Base-by-base conservation (phyloP, 2,113 vertebrate species). In the Callaeas wilsoni region DNA sequence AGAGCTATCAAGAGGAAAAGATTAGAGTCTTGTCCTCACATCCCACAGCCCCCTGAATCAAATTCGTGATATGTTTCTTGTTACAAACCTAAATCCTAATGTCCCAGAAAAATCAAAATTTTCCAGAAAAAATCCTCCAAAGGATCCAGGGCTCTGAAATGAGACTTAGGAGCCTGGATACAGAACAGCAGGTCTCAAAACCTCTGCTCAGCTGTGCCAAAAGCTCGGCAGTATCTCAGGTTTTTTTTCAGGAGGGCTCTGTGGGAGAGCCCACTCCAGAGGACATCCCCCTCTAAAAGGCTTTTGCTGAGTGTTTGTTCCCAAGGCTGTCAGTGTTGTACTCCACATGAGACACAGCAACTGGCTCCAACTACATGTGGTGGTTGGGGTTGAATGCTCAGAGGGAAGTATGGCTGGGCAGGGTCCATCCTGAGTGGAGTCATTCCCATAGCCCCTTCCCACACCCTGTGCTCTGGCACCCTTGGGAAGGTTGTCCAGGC, bases 181-280 rank as follows among this genome's bases (percentile, higher is more conserved):
- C 44, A 73, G n/a, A 82, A 64, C 2, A 4, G 12, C 20, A 78
- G 41, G 19, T 56, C 59, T 57, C 42, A 50, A 80, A 93, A 55
- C 7, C 32, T 53, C 39, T 26, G 0, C 27, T 89, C 33, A 64
- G 12, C 37, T 71, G 37, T 71, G 73, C 14, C 57, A 79, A 82
- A 94, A 92, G 32, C 49, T 79, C 13, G 2, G 49, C 67, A 77
- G 52, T 39, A 84, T 33, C 69, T 57, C 69, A 49, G 26, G 33
- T 1, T 27, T 49, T 85, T 74, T 91, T 78, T 4, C 0, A 0
- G 42, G 11, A 78, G 39, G 13, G 29, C 4, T 92, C 39, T 73
- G 42, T 2, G 3, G 59, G 20, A 78, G 13, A 50, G 7, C 27
- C 32, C 2, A 4, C 52, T 70, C 0, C 0, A 49, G 42, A 68